Evolutionary conservation across 2,888 invertebrate genomes (phyloP).

Genomic region (Drosophila putrida): DNA sequence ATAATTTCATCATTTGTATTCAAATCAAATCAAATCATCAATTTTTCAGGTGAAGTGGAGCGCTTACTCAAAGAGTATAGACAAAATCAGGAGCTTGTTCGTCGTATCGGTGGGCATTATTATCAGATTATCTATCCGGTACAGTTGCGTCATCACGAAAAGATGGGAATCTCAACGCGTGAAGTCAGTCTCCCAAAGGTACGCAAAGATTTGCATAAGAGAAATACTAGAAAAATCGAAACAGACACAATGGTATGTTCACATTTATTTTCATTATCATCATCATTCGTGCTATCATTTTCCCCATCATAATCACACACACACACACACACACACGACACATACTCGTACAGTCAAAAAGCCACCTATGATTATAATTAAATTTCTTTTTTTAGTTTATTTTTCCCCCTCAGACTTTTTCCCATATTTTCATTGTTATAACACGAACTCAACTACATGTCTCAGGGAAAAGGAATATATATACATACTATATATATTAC

Average conservation of each 20-base stretch:
- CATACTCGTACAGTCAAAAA: slow-evolving; percentile 1
- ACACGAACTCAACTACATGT: neutral
- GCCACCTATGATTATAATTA: neutral
- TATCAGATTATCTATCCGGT: slow-evolving; percentile 98
- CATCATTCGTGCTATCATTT: slow-evolving; percentile 41
- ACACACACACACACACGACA: neutral
- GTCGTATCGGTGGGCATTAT: slow-evolving; percentile 95
- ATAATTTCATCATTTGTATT: slow-evolving; percentile 13
- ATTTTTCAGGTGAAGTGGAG: slow-evolving; percentile 94
- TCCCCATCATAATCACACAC: slow-evolving; percentile 24
- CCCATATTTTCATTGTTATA: neutral
- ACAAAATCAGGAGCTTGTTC: slow-evolving; percentile 96
- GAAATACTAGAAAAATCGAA: slow-evolving; percentile 85
- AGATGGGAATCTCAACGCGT: slow-evolving; percentile 97
- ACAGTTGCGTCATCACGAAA: slow-evolving; percentile 97
- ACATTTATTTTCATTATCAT: slow-evolving; percentile 47
- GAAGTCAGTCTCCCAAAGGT: slow-evolving; percentile 96
- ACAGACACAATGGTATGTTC: slow-evolving; percentile 86
- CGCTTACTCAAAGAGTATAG: slow-evolving; percentile 95
- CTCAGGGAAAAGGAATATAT: neutral
- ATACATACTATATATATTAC: too few species aligned
- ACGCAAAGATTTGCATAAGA: slow-evolving; percentile 86
- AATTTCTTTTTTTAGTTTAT: neutral
- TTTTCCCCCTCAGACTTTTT: neutral
- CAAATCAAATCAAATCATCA: too few species aligned